Evolutionary conservation across 2,113 vertebrate genomes (phyloP), one percentile per base, ranked within the genome.

Genomic region (Laterallus jamaicensis): DNA sequence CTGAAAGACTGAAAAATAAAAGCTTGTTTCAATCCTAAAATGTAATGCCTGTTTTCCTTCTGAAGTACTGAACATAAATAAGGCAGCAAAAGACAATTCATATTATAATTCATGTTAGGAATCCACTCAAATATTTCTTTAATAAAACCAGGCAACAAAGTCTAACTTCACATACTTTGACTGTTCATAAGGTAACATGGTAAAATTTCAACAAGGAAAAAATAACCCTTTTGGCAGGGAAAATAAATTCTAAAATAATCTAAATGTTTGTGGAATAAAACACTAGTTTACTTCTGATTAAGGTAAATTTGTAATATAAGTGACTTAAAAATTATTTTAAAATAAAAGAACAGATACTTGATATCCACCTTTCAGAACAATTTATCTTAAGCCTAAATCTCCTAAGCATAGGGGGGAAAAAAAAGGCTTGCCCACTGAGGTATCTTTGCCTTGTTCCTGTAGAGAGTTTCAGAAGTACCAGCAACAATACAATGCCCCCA

Each of bases 401-500:
- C 44, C 1, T 55, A n/a, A 63, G 32, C 0, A 1, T n/a, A 54
- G 59, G 76, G 62, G 62, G 76, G 62, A 81, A 76, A 84, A 10
- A 5, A 91, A 42, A 42, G 42, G 9, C 44, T 76, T 90, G 47
- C 12, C 16, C 29, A 59, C 16, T n/a, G 24, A 80, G 17, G 25
- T 58, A 52, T 42, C 26, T 66, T 67, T 71, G 47, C 50, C 62
- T 82, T 86, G 32, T 82, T 25, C 40, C 75, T 52, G n/a, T 14
- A 56, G 29, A 56, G 94, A 80, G 63, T 86, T 94, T 92, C 79
- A 67, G 29, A 86, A 92, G 73, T 67, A 95, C 64, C 52, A 94
- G 90, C 69, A 92, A 92, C 92, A 91, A 81, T 49, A 93, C 66
- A 96, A 96, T 90, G 92, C 94, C 94, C 95, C 88, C 95, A 86